These are phyloP conservation scores for Mesitornis unicolor DNA, from an alignment of 2,113 vertebrate genomes.

Conservation along the genomic window DNA sequence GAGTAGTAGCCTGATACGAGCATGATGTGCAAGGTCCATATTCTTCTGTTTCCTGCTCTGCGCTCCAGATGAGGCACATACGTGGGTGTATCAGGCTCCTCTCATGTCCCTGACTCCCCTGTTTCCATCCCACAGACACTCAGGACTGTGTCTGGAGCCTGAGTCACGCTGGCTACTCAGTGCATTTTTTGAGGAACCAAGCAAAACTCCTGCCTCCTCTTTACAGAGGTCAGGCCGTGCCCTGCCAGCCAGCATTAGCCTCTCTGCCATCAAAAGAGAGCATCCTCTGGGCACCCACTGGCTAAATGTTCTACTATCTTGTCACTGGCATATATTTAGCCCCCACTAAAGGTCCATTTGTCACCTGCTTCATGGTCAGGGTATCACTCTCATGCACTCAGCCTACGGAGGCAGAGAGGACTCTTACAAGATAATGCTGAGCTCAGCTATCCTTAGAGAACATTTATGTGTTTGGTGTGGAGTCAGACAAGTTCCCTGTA, in stretches of 20 bases:
- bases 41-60: not conserved
- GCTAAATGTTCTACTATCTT: not conserved
- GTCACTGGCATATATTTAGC: not conserved
- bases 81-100: accelerated
- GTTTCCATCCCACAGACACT: not conserved
- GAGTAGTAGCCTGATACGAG: not conserved
- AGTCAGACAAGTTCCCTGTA: not conserved
- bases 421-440: not conserved
- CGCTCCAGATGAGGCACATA: accelerated
- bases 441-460: not conserved
- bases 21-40: accelerated
- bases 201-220: not conserved
- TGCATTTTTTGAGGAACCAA: accelerated
- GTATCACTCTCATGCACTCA: not conserved
- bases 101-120: accelerated
- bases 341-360: not conserved
- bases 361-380: not conserved
- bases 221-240: accelerated
- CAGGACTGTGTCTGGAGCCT: accelerated
- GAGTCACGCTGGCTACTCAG: accelerated
- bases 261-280: not conserved
- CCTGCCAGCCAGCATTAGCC: not conserved
- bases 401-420: not conserved
- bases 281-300: not conserved
- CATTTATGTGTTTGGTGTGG: not conserved